Percentiles rank a stretch among this genome's conserved stretches.
Conservation (phyloP, 2,797 vertebrate species). For the Crocidura indochinensis region DNA sequence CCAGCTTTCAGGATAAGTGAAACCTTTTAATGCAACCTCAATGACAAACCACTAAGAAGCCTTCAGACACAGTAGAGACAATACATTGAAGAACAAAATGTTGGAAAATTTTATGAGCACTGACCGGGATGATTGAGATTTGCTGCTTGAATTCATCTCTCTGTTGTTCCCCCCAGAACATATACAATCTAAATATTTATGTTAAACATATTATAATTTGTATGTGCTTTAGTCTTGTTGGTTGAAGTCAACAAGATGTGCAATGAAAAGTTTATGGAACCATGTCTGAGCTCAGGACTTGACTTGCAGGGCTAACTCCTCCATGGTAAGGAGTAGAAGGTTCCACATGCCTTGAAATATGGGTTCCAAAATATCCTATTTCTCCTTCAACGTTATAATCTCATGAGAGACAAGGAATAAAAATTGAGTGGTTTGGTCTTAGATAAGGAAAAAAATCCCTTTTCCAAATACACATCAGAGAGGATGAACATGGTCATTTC, state of each 20-base stretch:
- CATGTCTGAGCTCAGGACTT: slow-evolving; percentile 76
- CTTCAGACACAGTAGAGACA: slow-evolving; percentile 42
- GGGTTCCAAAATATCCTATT: slow-evolving; percentile 54
- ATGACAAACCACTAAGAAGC: not conserved
- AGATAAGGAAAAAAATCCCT: not conserved
- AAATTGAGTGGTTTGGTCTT: slow-evolving; percentile 34
- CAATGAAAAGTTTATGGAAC: slow-evolving; percentile 40
- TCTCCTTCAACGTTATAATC: not conserved
- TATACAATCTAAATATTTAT: slow-evolving; percentile 57
- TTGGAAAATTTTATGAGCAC: not conserved
- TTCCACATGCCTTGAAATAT: not conserved
- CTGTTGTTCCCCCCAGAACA: slow-evolving; percentile 43
- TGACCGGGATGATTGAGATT: not conserved
- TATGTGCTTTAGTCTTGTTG: slow-evolving; percentile 67
- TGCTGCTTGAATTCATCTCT: slow-evolving; percentile 58
- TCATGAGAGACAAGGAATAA: slow-evolving; percentile 55
- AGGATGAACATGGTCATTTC: not conserved
- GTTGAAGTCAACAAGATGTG: slow-evolving; percentile 13
- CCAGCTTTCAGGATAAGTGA: not conserved
- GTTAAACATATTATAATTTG: slow-evolving; percentile 24
- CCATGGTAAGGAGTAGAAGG: no score
- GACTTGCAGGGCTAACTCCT: not conserved
- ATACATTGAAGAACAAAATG: slow-evolving; percentile 40
- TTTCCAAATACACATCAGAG: not conserved
- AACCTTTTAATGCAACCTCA: slow-evolving; percentile 16